These are phyloP conservation scores for Chitala chitala DNA, from an alignment of 2,113 vertebrate species.

Conservation along the genomic window DNA sequence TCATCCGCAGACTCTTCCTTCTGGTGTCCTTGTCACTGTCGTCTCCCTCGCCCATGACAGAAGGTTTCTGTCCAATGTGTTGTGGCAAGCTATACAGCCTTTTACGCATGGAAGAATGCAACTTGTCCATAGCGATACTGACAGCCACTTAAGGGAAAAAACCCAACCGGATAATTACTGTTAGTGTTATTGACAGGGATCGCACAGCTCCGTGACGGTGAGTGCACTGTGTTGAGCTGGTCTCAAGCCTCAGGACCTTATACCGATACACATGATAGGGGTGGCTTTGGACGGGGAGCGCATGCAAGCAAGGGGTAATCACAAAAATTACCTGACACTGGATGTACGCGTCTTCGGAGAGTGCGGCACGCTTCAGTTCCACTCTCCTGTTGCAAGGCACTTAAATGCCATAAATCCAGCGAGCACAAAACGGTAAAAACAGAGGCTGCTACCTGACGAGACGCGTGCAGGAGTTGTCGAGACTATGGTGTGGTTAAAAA, in stretches of 20 bases:
- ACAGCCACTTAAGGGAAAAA: constrained; percentile 9
- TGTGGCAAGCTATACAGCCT: constrained; percentile 94
- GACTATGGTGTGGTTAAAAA: constrained; percentile 57
- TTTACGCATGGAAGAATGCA: constrained; percentile 94
- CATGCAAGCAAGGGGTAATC: constrained; percentile 38
- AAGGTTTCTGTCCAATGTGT: constrained; percentile 81
- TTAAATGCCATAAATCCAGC: constrained; percentile 38
- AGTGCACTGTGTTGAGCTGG: background rate
- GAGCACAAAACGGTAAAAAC: constrained; percentile 38
- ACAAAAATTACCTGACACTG: constrained; percentile 41
- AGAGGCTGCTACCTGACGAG: constrained; percentile 44
- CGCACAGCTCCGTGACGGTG: constrained; percentile 3
- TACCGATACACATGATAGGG: constrained; percentile 13
- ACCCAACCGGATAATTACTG: constrained; percentile 11
- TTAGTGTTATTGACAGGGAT: constrained; percentile 18
- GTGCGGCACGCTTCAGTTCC: constrained; percentile 35
- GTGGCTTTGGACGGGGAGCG: background rate
- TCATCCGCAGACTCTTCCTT: constrained; percentile 86
- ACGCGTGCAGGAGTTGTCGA: constrained; percentile 46
- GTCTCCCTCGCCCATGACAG: constrained; percentile 76
- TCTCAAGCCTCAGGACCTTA: constrained; percentile 4
- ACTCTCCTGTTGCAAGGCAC: constrained; percentile 31
- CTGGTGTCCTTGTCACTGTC: constrained; percentile 76
- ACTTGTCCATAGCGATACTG: constrained; percentile 73
- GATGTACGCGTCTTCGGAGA: constrained; percentile 46